Conservation (phyloP, 2,888 invertebrate genomes). For the Cyaniris semiargus region DNA sequence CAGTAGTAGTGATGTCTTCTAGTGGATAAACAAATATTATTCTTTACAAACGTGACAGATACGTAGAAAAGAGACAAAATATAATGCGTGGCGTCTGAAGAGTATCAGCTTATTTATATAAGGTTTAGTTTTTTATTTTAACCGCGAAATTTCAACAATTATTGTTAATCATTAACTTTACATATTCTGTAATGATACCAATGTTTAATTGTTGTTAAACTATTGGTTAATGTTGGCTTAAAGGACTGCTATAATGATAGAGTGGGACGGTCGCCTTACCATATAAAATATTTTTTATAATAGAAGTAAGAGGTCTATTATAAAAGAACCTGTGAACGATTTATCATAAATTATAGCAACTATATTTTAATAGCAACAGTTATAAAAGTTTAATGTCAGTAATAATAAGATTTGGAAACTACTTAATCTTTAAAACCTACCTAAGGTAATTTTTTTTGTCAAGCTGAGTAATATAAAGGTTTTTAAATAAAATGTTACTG, state of each 20-base stretch:
- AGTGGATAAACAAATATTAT: not conserved
- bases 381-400: not conserved
- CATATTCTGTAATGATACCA: not conserved
- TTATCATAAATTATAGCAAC: slow-evolving; percentile 8
- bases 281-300: slow-evolving; percentile 26
- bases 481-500: not conserved
- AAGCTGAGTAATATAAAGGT: not conserved
- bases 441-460: not conserved
- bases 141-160: not conserved
- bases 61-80: not conserved
- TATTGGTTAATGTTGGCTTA: not conserved
- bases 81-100: not conserved
- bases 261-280: slow-evolving; percentile 4
- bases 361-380: slow-evolving; percentile 15
- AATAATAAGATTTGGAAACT: not conserved
- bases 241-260: not conserved
- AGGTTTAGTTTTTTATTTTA: not conserved
- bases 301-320: slow-evolving; percentile 24
- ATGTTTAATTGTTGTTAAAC: slow-evolving; percentile 5
- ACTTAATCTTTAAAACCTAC: not conserved
- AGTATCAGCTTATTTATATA: not conserved
- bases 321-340: not conserved
- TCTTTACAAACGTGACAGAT: not conserved
- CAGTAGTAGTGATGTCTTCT: not conserved
- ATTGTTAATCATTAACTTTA: not conserved